These are phyloP conservation scores for Cyclura pinguis DNA, from an alignment of 2,797 vertebrate genomes.

Conservation along the genomic window DNA sequence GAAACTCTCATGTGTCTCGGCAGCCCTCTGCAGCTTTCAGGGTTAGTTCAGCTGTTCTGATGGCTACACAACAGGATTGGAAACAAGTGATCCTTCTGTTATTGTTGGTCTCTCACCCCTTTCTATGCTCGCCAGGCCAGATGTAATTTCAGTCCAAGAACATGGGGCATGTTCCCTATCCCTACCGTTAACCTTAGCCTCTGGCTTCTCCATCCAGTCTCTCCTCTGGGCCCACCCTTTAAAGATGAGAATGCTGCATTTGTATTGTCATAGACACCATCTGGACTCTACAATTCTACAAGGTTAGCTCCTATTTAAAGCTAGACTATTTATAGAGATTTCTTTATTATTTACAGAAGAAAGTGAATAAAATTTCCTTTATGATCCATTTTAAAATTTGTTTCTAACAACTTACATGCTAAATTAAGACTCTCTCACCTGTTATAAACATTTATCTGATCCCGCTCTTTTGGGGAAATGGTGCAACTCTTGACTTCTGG, in stretches of 20 bases:
- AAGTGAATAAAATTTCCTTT: not conserved
- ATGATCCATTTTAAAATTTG: not conserved
- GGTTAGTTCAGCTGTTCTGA: not conserved
- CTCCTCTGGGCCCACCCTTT: no score
- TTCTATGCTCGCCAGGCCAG: no score
- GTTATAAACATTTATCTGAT: conserved; percentile 54
- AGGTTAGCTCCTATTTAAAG: not conserved
- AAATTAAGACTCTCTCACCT: conserved; percentile 39
- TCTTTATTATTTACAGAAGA: conserved; percentile 3
- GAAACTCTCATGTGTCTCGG: not conserved
- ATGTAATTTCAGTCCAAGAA: no score
- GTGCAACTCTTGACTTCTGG: conserved; percentile 16
- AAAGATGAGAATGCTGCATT: not conserved
- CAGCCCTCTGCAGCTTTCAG: not conserved
- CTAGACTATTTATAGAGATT: not conserved
- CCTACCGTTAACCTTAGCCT: not conserved
- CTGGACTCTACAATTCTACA: not conserved
- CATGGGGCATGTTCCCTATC: no score
- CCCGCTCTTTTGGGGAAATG: conserved; percentile 14
- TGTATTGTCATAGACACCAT: not conserved
- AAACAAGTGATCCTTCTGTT: not conserved
- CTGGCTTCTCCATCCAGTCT: not conserved
- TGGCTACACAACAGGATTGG: not conserved
- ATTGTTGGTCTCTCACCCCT: no score
- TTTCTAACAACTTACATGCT: conserved; percentile 56